A percentile compares a stretch with the other conserved stretches of the same genome.
Conservation (phyloP, 1,140 invertebrate genomes). For the Mycetomoellerius zeteki region DNA sequence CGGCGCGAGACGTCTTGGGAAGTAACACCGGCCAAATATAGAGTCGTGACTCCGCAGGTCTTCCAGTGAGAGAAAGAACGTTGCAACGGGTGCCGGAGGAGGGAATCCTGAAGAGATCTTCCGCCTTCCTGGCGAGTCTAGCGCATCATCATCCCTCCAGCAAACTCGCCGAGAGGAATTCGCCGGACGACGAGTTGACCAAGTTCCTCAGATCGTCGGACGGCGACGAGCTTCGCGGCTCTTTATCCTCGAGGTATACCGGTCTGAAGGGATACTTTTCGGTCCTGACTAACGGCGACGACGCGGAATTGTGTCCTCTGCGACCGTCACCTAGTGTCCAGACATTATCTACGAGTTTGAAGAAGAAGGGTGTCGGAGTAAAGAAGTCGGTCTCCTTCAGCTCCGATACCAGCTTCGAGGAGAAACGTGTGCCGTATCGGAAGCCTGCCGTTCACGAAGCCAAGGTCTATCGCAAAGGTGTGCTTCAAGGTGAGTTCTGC, state of each 20-base stretch:
- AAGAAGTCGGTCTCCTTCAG: constrained; percentile 85
- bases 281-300: constrained; percentile 30
- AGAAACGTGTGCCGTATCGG: constrained; percentile 71
- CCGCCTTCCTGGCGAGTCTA: constrained; percentile 76
- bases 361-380: constrained; percentile 70
- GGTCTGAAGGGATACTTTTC: constrained; percentile 48
- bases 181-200: background rate
- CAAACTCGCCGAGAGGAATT: constrained; percentile 32
- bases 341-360: constrained; percentile 69
- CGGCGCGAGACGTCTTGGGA: constrained; percentile 8
- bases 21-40: constrained; percentile 56
- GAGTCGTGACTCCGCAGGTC: constrained; percentile 38
- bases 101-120: constrained; percentile 78
- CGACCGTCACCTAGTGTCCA: constrained; percentile 73
- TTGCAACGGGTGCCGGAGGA: constrained; percentile 59
- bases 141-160: constrained; percentile 68
- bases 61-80: constrained; percentile 37
- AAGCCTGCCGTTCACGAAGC: constrained; percentile 82
- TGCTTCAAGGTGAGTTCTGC: constrained; percentile 80
- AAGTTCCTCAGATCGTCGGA: constrained; percentile 9
- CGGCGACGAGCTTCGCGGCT: background rate
- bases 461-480: constrained; percentile 83
- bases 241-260: constrained; percentile 9
- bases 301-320: constrained; percentile 6
- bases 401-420: constrained; percentile 83